These are phyloP conservation scores for Agonopterix subpropinquella DNA, from an alignment of 2,888 invertebrate species.

Conservation along the genomic window DNA sequence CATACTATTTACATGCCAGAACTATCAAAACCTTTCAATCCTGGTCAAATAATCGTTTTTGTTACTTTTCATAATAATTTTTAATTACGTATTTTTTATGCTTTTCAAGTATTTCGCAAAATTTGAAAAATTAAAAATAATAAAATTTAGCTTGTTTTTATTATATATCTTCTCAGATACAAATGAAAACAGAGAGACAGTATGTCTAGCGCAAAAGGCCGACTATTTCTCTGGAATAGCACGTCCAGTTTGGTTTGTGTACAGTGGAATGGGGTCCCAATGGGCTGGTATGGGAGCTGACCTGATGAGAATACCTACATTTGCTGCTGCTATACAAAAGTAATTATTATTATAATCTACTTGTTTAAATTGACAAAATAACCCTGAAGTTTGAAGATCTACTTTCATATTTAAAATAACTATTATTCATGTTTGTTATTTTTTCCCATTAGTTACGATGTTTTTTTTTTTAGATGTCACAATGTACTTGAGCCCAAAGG, in stretches of 20 bases:
- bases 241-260: conserved; percentile 79
- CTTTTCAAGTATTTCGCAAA: no score
- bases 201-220: conserved; percentile 24
- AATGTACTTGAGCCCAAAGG: conserved; percentile 75
- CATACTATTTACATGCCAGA: no score
- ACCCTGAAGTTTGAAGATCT: no score
- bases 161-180: conserved; percentile 22
- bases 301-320: conserved; percentile 76
- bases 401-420: no score
- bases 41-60: no score
- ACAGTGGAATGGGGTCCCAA: conserved; percentile 83
- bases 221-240: conserved; percentile 34
- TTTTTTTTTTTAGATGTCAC: conserved; percentile 64
- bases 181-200: conserved; percentile 29
- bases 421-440: no score
- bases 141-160: no score
- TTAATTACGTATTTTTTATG: no score
- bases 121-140: no score
- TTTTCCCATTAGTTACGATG: no score
- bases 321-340: conserved; percentile 67
- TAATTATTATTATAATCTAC: conserved; percentile 9
- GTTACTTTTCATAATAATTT: no score
- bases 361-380: neutral
- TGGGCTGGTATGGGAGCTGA: conserved; percentile 80
- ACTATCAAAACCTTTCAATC: no score